Evolutionary conservation across 2,797 vertebrate species (phyloP), one percentile per base, ranked within the genome.

Genomic region (Ciconia nigra): DNA sequence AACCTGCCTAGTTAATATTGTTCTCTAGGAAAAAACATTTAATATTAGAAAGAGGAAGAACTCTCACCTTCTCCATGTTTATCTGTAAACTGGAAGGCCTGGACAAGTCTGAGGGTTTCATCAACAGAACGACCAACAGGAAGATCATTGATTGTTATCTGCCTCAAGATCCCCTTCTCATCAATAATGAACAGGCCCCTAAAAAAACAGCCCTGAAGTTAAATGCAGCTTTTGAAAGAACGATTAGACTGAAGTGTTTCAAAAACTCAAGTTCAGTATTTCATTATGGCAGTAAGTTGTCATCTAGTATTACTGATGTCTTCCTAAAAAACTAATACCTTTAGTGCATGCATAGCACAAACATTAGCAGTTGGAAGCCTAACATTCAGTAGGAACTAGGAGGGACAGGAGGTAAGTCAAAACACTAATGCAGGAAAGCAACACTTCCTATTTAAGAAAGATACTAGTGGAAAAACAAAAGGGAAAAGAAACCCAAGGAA

Each of bases 71-170:
- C 99, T 97, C 99, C 99, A 46, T 99, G 98, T 89, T 99, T 99
- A 97, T 99, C 99, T 26, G 99, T 99, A 94, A 99, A 99, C 98
- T 99, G 99, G 99, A 99, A 99, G 39, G 99, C 99, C 97, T 99
- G 99, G 85, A 99, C 99, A 94, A 99, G 98, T 85, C 99, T 98
- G 89, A 99, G 97, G 13, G 99, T 99, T 97, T 99, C 99, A 67
- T 99, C 99, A 59, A 99, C 98, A 46, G 98, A 99, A 62, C 99
- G 99, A 26, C 99, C 99, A 52, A 99, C 99, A 52, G 99, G 99
- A 44, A 99, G 99, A 97, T 99, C 99, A 13, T 99, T 99, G 95
- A 99, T 99, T 87, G 99, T 99, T 93, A 99, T 99, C 98, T 99
- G 99, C 65, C 99, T 98, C 97, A 99, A 98, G 92, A 99, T 98